Evolutionary conservation across 2,888 invertebrate genomes (phyloP), one percentile per base, ranked within the genome.

Genomic region (Penaeus monodon): DNA sequence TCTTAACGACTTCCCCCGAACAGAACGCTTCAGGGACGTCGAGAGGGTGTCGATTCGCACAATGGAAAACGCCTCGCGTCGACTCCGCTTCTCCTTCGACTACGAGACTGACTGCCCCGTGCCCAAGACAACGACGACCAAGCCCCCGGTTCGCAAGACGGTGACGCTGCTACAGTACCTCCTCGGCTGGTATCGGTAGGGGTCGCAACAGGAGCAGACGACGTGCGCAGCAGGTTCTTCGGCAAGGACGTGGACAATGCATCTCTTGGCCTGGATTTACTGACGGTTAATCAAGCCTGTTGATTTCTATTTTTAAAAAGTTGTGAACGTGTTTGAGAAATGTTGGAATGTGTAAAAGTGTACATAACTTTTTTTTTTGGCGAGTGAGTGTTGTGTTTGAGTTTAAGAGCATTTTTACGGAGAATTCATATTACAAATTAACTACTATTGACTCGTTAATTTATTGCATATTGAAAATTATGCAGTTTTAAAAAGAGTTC

Each of bases 141-240:
- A 68, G 44, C 63, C 84, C 24, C 83, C 83, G n/a, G 78, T 57
- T 22, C 82, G 49, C 64, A 86, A 86, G 83, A 86, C 78, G 7
- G 79, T 86, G 33, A 86, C 86, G 0, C 79, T 86, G 49, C 78
- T 86, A 12, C 86, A 86, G 79, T 86, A 86, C n/a, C 78, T 86
- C 64, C 73, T 86, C 33, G 86, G 86, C 20, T 86, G 86, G 86
- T 86, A 86, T 77, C 82, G 86, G 70, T 86, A 82, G 57, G 44
- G 24, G 20, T 44, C n/a, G 74, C 10, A 74, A 44, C 44, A 44
- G n/a, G 24, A n/a, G 17, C 22, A 33, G 24, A 20, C 44, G 22
- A 24, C 24, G 49, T 12, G 0, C 4, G 1, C 33, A 38, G 1
- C 33, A 38, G 44, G 49, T 74, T 74, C 38, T 29, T 74, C 7